Base-by-base conservation (phyloP, 2,113 vertebrate genomes). In the Alaudala cheleensis region DNA sequence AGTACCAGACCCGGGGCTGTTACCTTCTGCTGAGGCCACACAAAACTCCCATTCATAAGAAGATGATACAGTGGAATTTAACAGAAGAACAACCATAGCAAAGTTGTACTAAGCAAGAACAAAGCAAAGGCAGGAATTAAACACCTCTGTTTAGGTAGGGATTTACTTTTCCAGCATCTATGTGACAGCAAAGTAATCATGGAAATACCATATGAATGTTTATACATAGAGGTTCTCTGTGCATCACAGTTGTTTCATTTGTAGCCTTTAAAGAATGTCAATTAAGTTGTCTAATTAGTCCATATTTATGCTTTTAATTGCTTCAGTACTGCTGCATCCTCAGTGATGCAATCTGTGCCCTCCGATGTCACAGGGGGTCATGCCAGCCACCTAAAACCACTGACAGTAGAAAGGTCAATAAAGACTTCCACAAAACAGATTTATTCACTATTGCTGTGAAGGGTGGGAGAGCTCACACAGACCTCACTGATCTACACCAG, bases 301-400 rank as follows among this genome's bases (percentile, higher is more conserved):
- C 71, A 50, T 57, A 50, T 97, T 97, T 95, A 72, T 93, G 94
- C 93, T 97, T 96, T 96, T 94, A 97, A 96, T 95, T 95, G 64
- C 33, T 81, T 96, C 89, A 94, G 61, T 93, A 81, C 66, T 94
- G 37, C 67, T 62, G 29, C 33, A 12, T 86, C 73, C 86, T 96
- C 78, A 33, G 8, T 92, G 93, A 96, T 0, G 17, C 42, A 91
- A 61, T 83, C 93, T 93, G 86, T 77, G 83, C 72, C 54, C 57
- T 78, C 58, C 3, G 17, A 17, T 77, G 76, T 49, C 74, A 88
- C 67, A 86, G 19, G 44, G 40, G 94, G 47, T 94, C 83, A 71
- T 28, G 51, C 31, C 84, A 76, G 31, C 57, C 78, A 73, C 21
- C 58, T 11, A 81, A 84, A 92, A 60, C 21, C 50, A 53, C 53